Evolutionary conservation across 2,797 vertebrate species (phyloP).

Genomic region (Macroramphosus scolopax): DNA sequence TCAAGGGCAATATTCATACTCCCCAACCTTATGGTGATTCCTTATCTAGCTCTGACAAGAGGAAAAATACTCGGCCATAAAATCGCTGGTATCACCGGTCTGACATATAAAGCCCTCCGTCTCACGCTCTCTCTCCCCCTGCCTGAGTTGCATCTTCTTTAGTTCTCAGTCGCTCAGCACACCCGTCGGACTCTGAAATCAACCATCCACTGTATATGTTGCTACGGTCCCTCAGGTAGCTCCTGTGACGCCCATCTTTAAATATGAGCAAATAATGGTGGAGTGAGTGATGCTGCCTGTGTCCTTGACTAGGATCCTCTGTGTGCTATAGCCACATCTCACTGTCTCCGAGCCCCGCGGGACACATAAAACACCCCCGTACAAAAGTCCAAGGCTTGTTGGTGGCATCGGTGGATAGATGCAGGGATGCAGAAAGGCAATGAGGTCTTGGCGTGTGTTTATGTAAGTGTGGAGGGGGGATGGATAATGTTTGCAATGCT

Average conservation of each 20-base stretch:
- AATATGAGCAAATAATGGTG: conserved; percentile 76
- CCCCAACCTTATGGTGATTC: conserved; percentile 75
- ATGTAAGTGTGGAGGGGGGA: conserved; percentile 38
- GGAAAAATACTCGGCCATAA: conserved; percentile 75
- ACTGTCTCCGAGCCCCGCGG: conserved; percentile 61
- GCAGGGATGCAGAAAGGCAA: conserved; percentile 51
- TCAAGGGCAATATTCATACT: conserved; percentile 75
- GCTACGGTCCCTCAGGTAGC: conserved; percentile 67
- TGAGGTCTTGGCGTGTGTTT: conserved; percentile 56
- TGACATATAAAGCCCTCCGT: conserved; percentile 72
- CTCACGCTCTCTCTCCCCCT: conserved; percentile 28
- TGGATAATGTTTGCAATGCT: conserved; percentile 52
- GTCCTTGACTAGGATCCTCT: conserved; percentile 78
- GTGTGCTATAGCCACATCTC: conserved; percentile 72
- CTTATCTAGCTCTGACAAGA: conserved; percentile 73
- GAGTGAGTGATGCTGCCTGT: conserved; percentile 73
- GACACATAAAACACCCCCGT: conserved; percentile 67
- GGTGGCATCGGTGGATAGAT: conserved; percentile 60
- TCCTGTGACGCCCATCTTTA: conserved; percentile 63
- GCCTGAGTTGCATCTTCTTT: conserved; percentile 45
- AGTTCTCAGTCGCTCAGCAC: conserved; percentile 59
- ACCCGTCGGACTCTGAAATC: conserved; percentile 75
- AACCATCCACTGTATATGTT: conserved; percentile 58
- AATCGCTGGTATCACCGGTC: conserved; percentile 69
- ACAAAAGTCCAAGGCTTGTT: conserved; percentile 68